Conservation (phyloP, 2,113 vertebrate species). For the Eonycteris spelaea region DNA sequence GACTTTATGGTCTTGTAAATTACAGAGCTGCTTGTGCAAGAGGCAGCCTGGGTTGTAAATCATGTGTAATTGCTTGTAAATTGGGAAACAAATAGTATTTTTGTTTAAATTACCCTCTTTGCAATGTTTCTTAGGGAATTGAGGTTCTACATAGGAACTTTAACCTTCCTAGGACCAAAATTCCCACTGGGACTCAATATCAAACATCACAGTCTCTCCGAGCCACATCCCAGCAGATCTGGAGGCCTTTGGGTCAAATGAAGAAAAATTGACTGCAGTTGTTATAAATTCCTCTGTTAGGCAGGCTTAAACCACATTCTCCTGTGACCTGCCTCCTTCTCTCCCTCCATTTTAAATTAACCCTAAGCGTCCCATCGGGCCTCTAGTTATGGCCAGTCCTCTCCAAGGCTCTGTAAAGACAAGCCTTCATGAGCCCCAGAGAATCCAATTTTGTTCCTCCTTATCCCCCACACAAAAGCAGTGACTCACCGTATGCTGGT, state of each 20-base stretch:
- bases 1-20: slow-evolving; percentile 87
- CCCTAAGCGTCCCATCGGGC: slow-evolving; percentile 18
- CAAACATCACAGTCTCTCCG: neutral
- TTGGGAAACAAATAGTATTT: slow-evolving; percentile 86
- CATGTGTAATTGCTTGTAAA: slow-evolving; percentile 85
- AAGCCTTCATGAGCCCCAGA: neutral
- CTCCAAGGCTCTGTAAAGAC: neutral
- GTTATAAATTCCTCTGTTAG: slow-evolving; percentile 51
- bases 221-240: neutral
- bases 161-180: slow-evolving; percentile 4
- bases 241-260: slow-evolving; percentile 60
- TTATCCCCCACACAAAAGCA: neutral
- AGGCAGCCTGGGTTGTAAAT: slow-evolving; percentile 82
- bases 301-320: slow-evolving; percentile 51
- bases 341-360: slow-evolving; percentile 23
- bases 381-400: neutral
- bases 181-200: neutral
- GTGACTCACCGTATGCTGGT: slow-evolving; percentile 7
- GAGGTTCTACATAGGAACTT: slow-evolving; percentile 12
- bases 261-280: slow-evolving; percentile 42
- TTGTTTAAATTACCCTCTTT: slow-evolving; percentile 80
- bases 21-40: slow-evolving; percentile 82
- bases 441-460: slow-evolving; percentile 17
- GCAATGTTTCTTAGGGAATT: slow-evolving; percentile 74
- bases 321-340: neutral